Evolutionary conservation across 2,797 vertebrate genomes (phyloP).

Genomic region (Tragelaphus oryx): DNA sequence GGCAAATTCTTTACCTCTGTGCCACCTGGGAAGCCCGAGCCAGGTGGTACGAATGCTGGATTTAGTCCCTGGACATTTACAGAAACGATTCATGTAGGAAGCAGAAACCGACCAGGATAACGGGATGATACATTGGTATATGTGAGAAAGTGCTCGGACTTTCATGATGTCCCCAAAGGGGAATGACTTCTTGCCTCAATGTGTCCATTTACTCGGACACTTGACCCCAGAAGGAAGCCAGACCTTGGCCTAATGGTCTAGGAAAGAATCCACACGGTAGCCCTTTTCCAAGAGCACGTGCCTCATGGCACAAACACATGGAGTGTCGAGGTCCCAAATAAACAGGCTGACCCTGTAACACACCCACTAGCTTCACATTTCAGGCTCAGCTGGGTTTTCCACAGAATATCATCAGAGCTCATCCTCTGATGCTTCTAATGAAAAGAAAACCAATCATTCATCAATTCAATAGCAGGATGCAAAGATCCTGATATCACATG

Average conservation of each 20-base stretch:
- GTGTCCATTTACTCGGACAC: not conserved
- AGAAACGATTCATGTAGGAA: fast-evolving
- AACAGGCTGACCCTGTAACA: not conserved
- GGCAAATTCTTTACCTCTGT: not conserved
- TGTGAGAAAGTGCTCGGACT: not conserved
- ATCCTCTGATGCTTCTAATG: not conserved
- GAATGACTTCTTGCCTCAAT: not conserved
- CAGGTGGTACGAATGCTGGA: fast-evolving
- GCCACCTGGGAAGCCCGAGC: not conserved
- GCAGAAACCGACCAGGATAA: fast-evolving
- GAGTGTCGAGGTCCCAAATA: fast-evolving
- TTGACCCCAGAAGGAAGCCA: not conserved
- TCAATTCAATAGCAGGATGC: not conserved
- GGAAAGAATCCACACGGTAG: not conserved
- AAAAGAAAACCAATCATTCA: not conserved
- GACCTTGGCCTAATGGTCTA: not conserved
- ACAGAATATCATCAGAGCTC: too few species aligned
- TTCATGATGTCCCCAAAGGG: fast-evolving
- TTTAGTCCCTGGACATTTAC: fast-evolving
- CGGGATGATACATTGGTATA: fast-evolving
- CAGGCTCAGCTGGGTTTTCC: not conserved
- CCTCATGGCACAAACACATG: fast-evolving
- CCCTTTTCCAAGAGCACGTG: not conserved
- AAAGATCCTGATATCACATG: not conserved
- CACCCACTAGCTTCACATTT: not conserved